These are phyloP conservation scores for Fulmarus glacialis DNA, from an alignment of 2,113 vertebrate genomes.

Conservation along the genomic window DNA sequence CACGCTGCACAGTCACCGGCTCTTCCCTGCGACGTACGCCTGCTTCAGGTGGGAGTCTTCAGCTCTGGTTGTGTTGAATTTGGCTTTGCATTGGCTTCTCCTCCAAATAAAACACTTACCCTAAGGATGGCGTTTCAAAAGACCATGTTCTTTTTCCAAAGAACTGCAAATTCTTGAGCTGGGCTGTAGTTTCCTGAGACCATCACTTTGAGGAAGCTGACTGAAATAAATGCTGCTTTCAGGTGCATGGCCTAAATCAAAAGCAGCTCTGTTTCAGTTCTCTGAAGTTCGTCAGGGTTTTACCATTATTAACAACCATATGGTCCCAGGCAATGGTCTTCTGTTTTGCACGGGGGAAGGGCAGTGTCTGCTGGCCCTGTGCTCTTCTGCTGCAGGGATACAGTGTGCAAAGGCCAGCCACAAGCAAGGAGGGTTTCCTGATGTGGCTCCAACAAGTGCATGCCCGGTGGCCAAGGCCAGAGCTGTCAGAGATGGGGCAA, in stretches of 20 bases:
- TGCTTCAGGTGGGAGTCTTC: neutral
- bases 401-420: neutral
- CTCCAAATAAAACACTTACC: neutral
- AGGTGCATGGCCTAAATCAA: slow-evolving; percentile 1
- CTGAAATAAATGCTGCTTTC: slow-evolving; percentile 11
- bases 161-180: neutral
- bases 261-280: neutral
- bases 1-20: accelerated
- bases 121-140: neutral
- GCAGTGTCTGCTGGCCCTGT: neutral
- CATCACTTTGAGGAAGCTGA: slow-evolving; percentile 21
- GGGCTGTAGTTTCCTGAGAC: neutral
- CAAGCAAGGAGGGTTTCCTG: neutral
- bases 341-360: neutral
- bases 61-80: neutral
- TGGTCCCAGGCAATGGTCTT: neutral
- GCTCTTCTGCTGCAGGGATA: neutral
- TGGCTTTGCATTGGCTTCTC: neutral
- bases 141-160: neutral
- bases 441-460: neutral
- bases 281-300: neutral
- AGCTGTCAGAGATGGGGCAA: neutral
- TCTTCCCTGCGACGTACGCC: accelerated
- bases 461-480: neutral
- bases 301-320: neutral